A percentile compares a stretch with the other conserved stretches of the same genome.
These are phyloP conservation scores for Dryobates pubescens DNA, from an alignment of 2,797 vertebrate genomes.

Conservation along the genomic window DNA sequence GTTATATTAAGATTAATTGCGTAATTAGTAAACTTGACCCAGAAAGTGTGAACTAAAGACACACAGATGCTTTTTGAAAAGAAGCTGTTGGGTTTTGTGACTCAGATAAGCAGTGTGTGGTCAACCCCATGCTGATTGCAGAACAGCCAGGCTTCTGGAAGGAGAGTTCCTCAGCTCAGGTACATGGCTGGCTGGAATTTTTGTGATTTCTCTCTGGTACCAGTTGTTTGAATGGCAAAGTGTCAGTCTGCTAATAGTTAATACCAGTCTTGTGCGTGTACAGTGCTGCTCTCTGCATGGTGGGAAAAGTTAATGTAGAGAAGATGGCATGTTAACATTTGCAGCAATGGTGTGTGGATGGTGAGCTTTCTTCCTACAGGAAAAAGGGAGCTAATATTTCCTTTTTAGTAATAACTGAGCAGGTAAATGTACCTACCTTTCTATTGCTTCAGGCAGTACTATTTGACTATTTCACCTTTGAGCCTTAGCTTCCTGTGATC, in stretches of 20 bases:
- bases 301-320: not conserved
- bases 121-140: not conserved
- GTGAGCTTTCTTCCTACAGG: not conserved
- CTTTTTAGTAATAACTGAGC: not conserved
- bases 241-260: not conserved
- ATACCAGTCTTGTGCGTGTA: not conserved
- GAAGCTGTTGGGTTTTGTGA: not conserved
- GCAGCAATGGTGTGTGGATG: not conserved
- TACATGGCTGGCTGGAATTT: not conserved
- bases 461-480: not conserved
- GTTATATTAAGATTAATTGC: not conserved
- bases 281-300: not conserved
- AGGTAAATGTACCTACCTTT: not conserved
- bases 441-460: constrained; percentile 7
- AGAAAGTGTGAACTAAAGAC: not conserved
- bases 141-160: not conserved
- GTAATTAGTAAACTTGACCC: not conserved
- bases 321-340: not conserved
- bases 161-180: not conserved
- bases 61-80: not conserved
- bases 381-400: not conserved
- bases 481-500: not conserved
- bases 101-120: not conserved
- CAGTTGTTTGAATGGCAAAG: not conserved
- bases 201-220: not conserved